Percentiles rank a stretch among this genome's conserved stretches.
phyloP scores from a whole-genome alignment of 2,797 vertebrate species.

The Simalia tracyae region DNA sequence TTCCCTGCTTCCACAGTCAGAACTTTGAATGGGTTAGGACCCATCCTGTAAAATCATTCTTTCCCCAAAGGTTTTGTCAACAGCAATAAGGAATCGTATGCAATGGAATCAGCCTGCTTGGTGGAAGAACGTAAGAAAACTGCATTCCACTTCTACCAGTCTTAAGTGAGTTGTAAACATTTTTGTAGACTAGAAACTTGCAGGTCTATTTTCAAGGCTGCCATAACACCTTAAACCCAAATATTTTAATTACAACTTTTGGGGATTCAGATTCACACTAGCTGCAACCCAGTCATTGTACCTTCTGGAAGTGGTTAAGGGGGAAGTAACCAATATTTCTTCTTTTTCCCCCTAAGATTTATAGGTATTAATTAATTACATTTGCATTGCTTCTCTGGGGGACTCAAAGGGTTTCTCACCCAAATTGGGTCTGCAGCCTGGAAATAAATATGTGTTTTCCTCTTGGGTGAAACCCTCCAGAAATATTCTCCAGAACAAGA shows the following conservation, averaged over 20 bases:
- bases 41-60: neutral
- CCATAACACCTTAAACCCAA: neutral
- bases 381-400: neutral
- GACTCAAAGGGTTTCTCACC: neutral
- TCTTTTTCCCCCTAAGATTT: neutral
- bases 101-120: too few relatives aligned
- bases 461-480: neutral
- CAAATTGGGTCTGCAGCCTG: neutral
- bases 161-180: too few relatives aligned
- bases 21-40: neutral
- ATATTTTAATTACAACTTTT: neutral
- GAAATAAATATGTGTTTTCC: neutral
- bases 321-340: neutral
- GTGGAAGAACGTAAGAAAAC: neutral
- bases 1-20: neutral
- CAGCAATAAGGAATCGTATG: neutral
- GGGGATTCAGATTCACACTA: too few relatives aligned
- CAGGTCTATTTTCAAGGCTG: neutral
- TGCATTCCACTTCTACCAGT: neutral
- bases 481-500: neutral
- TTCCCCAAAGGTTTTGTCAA: neutral
- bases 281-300: neutral
- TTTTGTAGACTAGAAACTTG: neutral
- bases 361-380: neutral
- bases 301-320: neutral